Evolutionary conservation across 2,888 invertebrate species (phyloP).

Genomic region (Idaea dimidiata): DNA sequence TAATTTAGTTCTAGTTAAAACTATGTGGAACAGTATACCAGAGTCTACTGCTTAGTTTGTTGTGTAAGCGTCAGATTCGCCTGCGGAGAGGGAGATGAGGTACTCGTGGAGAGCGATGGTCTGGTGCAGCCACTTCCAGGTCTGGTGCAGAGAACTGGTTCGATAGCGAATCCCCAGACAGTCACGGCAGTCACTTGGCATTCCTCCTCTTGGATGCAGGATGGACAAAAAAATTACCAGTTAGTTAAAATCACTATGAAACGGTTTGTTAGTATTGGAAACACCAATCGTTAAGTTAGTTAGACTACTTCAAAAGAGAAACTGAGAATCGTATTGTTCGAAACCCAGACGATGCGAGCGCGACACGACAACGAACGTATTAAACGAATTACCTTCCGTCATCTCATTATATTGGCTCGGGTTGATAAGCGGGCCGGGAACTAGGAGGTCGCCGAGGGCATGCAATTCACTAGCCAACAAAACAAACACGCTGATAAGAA

Average conservation of each 20-base stretch:
- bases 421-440: conserved; percentile 72
- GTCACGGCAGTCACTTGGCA: conserved; percentile 87
- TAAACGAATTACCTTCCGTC: conserved; percentile 61
- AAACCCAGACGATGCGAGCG: conserved; percentile 28
- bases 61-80: conserved; percentile 82
- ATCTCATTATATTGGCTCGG: conserved; percentile 72
- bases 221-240: conserved; percentile 68
- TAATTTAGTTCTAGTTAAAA: conserved; percentile 18
- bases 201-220: conserved; percentile 80
- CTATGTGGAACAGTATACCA: conserved; percentile 31
- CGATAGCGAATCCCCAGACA: conserved; percentile 94
- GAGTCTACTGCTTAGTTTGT: conserved; percentile 55
- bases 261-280: conserved; percentile 22
- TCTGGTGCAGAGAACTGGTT: conserved; percentile 93
- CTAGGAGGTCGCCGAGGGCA: conserved; percentile 77
- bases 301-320: conserved; percentile 23
- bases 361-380: conserved; percentile 59
- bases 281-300: conserved; percentile 26
- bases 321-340: conserved; percentile 16
- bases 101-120: conserved; percentile 94
- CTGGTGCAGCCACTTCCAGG: conserved; percentile 97
- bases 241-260: conserved; percentile 48
- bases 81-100: conserved; percentile 89
- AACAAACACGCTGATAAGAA: conserved; percentile 75
- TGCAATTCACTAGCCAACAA: conserved; percentile 62